These are phyloP conservation scores for Drymonia ruficornis DNA, from an alignment of 2,888 invertebrate genomes.

Conservation along the genomic window DNA sequence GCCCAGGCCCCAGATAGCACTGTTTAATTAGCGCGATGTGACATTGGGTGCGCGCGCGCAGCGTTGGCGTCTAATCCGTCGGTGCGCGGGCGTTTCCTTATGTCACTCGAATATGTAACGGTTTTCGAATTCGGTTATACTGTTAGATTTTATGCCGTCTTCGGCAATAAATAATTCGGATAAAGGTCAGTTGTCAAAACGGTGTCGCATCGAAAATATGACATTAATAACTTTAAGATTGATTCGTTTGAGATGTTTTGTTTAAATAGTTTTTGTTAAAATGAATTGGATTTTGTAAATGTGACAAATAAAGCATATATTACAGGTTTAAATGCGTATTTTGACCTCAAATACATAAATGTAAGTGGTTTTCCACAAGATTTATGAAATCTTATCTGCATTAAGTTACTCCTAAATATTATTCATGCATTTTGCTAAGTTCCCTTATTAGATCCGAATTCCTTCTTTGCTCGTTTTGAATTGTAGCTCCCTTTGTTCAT, in stretches of 20 bases:
- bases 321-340: not conserved
- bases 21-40: constrained; percentile 39
- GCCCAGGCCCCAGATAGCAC: constrained; percentile 31
- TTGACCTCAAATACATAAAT: not conserved
- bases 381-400: no score
- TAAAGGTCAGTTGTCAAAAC: constrained; percentile 36
- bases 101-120: constrained; percentile 51
- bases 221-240: constrained; percentile 42
- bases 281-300: constrained; percentile 15
- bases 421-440: not conserved
- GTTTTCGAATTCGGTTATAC: constrained; percentile 44
- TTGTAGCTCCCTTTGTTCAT: not conserved
- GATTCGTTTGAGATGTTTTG: constrained; percentile 26
- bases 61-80: constrained; percentile 33
- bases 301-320: constrained; percentile 1
- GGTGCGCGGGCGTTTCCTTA: constrained; percentile 41
- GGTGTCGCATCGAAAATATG: constrained; percentile 28
- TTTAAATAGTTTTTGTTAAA: constrained; percentile 13
- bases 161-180: constrained; percentile 36
- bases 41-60: constrained; percentile 44
- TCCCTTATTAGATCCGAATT: not conserved
- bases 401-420: not conserved
- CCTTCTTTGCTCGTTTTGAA: not conserved
- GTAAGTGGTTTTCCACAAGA: not conserved
- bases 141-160: constrained; percentile 41